Conservation (phyloP, 1,140 invertebrate genomes). For the Drosophila azteca region DNA sequence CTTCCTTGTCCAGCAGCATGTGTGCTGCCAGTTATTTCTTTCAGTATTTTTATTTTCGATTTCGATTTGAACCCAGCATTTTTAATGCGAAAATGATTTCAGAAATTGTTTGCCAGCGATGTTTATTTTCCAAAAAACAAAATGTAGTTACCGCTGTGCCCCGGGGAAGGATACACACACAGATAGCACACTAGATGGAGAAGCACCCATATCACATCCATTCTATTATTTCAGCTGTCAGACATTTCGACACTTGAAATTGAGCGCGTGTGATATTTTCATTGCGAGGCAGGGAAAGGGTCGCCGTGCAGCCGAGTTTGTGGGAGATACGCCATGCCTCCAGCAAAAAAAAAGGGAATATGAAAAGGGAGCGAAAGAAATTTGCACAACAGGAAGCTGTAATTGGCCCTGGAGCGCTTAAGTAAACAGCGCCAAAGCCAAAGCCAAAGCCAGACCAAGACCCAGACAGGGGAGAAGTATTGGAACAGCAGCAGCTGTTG, state of each 20-base stretch:
- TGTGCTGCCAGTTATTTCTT: constrained; percentile 50
- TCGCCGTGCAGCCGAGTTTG: constrained; percentile 17
- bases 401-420: constrained; percentile 67
- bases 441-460: constrained; percentile 29
- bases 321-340: too few species aligned
- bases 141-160: constrained; percentile 45
- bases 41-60: constrained; percentile 8
- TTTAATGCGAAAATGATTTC: constrained; percentile 78
- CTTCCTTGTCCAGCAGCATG: constrained; percentile 48
- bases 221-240: constrained; percentile 79
- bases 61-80: constrained; percentile 26
- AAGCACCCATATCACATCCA: constrained; percentile 41
- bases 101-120: constrained; percentile 44
- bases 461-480: constrained; percentile 28
- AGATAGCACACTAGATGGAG: too few species aligned
- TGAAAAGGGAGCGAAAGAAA: constrained; percentile 33
- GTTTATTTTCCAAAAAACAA: constrained; percentile 51
- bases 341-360: constrained; percentile 18
- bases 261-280: constrained; percentile 73
- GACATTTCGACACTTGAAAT: constrained; percentile 77
- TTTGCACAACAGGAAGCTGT: constrained; percentile 74
- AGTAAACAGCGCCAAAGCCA: constrained; percentile 50
- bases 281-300: constrained; percentile 38
- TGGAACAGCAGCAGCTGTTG: constrained; percentile 61
- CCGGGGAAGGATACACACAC: constrained; percentile 4